Evolutionary conservation across 2,113 vertebrate species (phyloP), one percentile per base, ranked within the genome.

Genomic region (Dicaeum eximium): DNA sequence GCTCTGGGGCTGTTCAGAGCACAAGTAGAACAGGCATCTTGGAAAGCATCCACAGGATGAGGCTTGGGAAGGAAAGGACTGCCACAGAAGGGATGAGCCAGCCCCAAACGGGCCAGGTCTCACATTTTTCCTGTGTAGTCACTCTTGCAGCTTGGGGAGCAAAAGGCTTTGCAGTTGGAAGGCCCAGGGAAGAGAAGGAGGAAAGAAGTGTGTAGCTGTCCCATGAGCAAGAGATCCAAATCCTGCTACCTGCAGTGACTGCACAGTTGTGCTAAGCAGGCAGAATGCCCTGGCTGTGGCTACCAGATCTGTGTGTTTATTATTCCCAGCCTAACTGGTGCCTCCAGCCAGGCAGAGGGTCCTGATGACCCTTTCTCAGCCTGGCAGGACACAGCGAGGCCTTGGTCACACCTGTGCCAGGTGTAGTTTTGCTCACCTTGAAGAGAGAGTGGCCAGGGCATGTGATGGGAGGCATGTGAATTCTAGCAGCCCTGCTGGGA

Each of bases 381-480:
- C 70, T 10, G 27, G 61, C 0, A 4, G 27, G 61, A 47, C 3
- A 1, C 0, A 0, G 16, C 0, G 0, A 67, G 35, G 22, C 10
- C 38, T 38, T 8, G 0, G 4, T 47, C 92, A 91, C 70, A 97
- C 96, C 96, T 95, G 89, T 69, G 81, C 70, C 81, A 93, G 91
- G 96, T 97, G 84, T 72, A 30, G 56, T n/a, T 56, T 38, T 2
- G 17, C 61, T 64, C 40, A 14, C 80, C 57, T 51, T 0, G 6
- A 60, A 75, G 57, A 61, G 80, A 92, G 65, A 73, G 78, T n/a
- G 57, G 78, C 57, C 88, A 65, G 86, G 78, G 61, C 93, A 91
- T 92, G 95, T 95, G 96, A 95, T 92, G 93, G 84, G 91, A 96
- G 79, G 82, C 96, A 95, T 95, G 90, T 97, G 96, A 92, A 86